Conservation (phyloP, 2,888 invertebrate species). For the Troglohyphantes excavatus region DNA sequence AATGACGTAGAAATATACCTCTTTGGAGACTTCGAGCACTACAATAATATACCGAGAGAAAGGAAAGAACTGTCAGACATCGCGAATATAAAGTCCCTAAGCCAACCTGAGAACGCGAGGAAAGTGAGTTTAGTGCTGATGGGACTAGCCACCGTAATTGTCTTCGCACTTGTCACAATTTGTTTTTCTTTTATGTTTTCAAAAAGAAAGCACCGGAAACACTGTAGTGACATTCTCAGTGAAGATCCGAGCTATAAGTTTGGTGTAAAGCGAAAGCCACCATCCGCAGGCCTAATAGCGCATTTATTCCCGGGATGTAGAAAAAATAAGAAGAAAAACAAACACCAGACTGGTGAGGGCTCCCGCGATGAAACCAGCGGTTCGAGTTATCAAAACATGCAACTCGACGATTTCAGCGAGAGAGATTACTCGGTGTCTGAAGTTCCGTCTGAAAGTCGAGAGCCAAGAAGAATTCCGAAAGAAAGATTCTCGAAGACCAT, state of each 20-base stretch:
- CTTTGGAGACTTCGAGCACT: background rate
- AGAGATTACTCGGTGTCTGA: too few species aligned
- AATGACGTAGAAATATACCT: background rate
- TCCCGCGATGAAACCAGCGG: too few species aligned
- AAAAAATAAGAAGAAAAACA: too few species aligned
- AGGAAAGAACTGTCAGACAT: background rate
- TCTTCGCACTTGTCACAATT: background rate
- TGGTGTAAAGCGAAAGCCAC: too few species aligned
- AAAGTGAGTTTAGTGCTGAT: background rate
- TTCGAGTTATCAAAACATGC: too few species aligned
- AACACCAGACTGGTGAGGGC: too few species aligned
- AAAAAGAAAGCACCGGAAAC: background rate
- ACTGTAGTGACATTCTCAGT: background rate
- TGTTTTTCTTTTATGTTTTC: conserved; percentile 9
- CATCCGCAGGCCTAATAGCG: too few species aligned
- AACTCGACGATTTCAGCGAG: too few species aligned
- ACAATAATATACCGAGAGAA: background rate
- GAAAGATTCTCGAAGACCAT: background rate
- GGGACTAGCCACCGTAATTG: background rate
- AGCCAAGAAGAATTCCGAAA: background rate
- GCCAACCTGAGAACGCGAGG: background rate
- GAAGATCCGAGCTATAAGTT: too few species aligned
- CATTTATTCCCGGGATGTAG: too few species aligned
- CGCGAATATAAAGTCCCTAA: too few species aligned
- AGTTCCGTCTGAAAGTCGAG: background rate